Conservation (phyloP, 2,113 vertebrate genomes). For the Rhombomys opimus region DNA sequence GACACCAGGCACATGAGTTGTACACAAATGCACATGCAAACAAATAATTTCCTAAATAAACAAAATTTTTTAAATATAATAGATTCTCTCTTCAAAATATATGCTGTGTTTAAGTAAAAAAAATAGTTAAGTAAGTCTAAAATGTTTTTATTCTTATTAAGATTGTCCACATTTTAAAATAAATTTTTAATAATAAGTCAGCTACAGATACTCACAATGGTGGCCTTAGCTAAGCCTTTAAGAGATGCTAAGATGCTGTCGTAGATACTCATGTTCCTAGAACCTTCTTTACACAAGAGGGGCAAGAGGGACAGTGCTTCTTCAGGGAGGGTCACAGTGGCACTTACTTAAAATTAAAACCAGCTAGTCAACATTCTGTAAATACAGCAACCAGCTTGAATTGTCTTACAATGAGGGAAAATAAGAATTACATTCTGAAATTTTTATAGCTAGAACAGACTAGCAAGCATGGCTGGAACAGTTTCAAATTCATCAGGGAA, state of each 20-base stretch:
- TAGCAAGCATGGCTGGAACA: not conserved
- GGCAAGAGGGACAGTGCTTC: not conserved
- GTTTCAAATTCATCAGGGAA: not conserved
- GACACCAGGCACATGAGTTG: not conserved
- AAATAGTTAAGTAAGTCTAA: not conserved
- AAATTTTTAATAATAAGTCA: not conserved
- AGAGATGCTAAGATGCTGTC: not conserved
- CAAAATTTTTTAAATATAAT: not conserved
- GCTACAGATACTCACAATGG: not conserved
- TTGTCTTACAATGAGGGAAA: not conserved
- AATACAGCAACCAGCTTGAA: not conserved
- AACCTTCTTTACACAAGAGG: not conserved
- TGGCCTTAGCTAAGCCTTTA: not conserved
- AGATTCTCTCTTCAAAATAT: not conserved
- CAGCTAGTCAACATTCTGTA: not conserved
- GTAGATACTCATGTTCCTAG: not conserved
- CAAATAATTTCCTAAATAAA: not conserved
- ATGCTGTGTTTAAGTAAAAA: not conserved
- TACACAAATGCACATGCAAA: not conserved
- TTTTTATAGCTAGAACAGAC: not conserved
- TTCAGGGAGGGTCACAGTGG: not conserved
- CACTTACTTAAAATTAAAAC: conserved; percentile 37
- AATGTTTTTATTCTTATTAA: not conserved
- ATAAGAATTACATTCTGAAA: not conserved
- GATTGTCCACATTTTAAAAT: conserved; percentile 25